Base-by-base conservation (phyloP, 2,113 vertebrate genomes). In the Lophotis ruficrista region DNA sequence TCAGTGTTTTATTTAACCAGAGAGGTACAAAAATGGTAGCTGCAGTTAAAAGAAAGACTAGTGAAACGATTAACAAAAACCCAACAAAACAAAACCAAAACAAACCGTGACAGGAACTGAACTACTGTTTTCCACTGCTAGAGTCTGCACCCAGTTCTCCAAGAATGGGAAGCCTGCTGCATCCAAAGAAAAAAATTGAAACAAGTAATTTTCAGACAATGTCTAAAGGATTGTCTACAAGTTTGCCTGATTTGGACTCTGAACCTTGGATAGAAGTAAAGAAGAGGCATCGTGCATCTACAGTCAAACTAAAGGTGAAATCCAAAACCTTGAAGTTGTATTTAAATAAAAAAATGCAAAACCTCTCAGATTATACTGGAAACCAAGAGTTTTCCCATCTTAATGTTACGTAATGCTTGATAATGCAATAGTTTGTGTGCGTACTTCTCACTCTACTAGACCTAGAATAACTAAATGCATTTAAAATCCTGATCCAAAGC, bases 191-290 rank as follows among this genome's bases (percentile, higher is more conserved):
- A 94, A 97, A 73, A 3, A 80, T 75, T 69, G 98, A 98, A 83
- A 93, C 73, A 14, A 98, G 56, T 92, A 97, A 93, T 94, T 97
- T 98, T 96, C 98, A 97, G 87, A 65, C 93, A 43, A 96, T 98
- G 35, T 95, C 90, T 94, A 98, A 98, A 97, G 98, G 97, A 56
- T 93, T 98, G 51, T 98, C 98, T 85, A 96, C 98, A 94, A 98
- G 98, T 90, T 97, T 98, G 71, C 97, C 98, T 2, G 98, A 99
- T 96, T 97, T 99, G 48, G 99, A 99, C 30, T 98, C 98, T 69
- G 98, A 99, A 81, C 96, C 98, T 66, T 99, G 99, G 99, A 98
- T 99, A 96, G 99, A 99, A 98, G 98, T 99, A 80, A 99, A 99
- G 97, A 99, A 98, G 96, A 98, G 98, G 70, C 98, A 99, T 90